Evolutionary conservation across 2,888 invertebrate species (phyloP).

Genomic region (Gastrophysa polygoni): DNA sequence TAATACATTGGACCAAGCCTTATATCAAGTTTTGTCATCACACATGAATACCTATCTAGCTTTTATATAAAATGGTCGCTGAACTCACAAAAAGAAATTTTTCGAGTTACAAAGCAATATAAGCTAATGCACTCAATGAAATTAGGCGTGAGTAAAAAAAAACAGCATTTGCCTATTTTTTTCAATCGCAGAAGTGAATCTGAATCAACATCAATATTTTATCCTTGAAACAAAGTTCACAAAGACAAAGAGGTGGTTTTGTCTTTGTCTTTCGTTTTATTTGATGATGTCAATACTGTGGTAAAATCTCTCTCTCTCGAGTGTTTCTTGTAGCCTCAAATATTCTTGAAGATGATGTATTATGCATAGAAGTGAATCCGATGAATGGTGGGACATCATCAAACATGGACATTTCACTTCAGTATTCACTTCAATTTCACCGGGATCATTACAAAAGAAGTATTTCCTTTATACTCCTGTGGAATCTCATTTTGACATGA

Average conservation of each 20-base stretch:
- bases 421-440: not conserved
- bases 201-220: not conserved
- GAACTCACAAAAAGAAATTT: constrained; percentile 26
- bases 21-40: not conserved
- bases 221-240: constrained; percentile 25
- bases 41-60: constrained; percentile 22
- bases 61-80: constrained; percentile 26
- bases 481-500: no score
- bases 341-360: no score
- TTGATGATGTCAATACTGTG: constrained; percentile 9
- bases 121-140: constrained; percentile 24
- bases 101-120: constrained; percentile 21
- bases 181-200: constrained; percentile 13
- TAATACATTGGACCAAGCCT: not conserved
- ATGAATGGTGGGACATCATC: no score
- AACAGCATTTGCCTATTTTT: no score
- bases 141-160: constrained; percentile 1
- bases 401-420: not conserved
- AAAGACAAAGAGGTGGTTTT: constrained; percentile 37
- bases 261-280: constrained; percentile 35
- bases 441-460: not conserved
- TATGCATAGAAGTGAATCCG: no score
- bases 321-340: no score
- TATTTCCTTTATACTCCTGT: no score
- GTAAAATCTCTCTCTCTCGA: no score